Evolutionary conservation across 2,797 vertebrate species (phyloP).

Genomic region (Florisuga fusca): DNA sequence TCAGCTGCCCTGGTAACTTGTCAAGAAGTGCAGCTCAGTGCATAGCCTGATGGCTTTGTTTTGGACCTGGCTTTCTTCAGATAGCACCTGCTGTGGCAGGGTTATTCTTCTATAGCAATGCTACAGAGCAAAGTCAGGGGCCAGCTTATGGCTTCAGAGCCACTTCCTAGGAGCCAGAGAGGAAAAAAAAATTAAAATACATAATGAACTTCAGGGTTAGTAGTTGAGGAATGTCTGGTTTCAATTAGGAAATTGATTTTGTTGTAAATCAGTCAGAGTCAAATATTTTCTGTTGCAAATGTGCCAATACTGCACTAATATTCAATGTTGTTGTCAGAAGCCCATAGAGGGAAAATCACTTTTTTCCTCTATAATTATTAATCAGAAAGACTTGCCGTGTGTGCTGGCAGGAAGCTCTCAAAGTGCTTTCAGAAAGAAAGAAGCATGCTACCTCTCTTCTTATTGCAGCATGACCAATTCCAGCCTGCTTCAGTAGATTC

Average conservation of each 20-base stretch:
- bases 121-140: not conserved
- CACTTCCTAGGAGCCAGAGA: not conserved
- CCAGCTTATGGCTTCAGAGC: not conserved
- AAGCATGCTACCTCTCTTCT: not conserved
- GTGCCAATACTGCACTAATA: not conserved
- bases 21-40: not conserved
- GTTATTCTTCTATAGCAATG: not conserved
- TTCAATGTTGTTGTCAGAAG: not conserved
- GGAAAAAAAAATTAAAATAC: not conserved
- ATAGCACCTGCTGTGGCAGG: not conserved
- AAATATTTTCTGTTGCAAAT: slow-evolving; percentile 19
- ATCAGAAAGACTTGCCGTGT: not conserved
- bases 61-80: not conserved
- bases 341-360: not conserved
- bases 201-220: not conserved
- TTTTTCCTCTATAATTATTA: not conserved
- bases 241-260: slow-evolving; percentile 47
- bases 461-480: not conserved
- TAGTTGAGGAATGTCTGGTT: slow-evolving; percentile 42
- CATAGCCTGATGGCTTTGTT: not conserved
- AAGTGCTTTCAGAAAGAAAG: not conserved
- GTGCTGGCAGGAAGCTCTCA: not conserved
- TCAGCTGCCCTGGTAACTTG: not conserved
- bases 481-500: not conserved
- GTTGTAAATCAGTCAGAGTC: slow-evolving; percentile 19